A percentile compares a stretch with the other conserved stretches of the same genome.
These are phyloP conservation scores for Channa maculata DNA, from an alignment of 2,113 vertebrate species.

Conservation along the genomic window DNA sequence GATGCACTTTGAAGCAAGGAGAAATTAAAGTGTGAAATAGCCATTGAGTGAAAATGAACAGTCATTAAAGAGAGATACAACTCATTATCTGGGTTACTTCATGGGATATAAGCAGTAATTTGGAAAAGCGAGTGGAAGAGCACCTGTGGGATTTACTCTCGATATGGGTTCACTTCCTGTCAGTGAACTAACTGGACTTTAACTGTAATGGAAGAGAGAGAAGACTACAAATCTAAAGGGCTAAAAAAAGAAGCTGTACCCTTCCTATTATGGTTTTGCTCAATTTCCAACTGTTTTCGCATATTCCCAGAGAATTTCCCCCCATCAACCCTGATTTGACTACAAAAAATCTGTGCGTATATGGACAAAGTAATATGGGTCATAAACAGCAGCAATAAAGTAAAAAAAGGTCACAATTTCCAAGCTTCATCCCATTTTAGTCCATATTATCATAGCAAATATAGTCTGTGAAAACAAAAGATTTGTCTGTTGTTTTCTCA, in stretches of 20 bases:
- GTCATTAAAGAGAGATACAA: constrained; percentile 21
- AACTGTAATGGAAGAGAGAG: constrained; percentile 2
- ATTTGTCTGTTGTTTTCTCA: constrained; percentile 21
- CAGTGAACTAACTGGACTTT: constrained; percentile 17
- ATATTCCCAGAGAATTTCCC: constrained; percentile 27
- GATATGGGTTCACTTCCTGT: constrained; percentile 35
- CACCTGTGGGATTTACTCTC: constrained; percentile 8
- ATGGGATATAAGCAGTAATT: constrained; percentile 18
- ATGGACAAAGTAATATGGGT: constrained; percentile 24
- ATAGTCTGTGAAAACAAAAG: constrained; percentile 36
- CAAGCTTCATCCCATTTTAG: constrained; percentile 1
- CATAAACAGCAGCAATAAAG: constrained; percentile 28
- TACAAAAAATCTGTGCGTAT: neutral
- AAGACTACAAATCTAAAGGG: constrained; percentile 3
- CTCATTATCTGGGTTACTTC: constrained; percentile 33
- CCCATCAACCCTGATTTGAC: constrained; percentile 29
- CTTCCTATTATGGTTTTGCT: constrained; percentile 10
- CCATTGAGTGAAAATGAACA: constrained; percentile 35
- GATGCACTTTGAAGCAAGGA: constrained; percentile 20
- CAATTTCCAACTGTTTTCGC: neutral
- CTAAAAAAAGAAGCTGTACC: neutral
- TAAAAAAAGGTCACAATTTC: neutral
- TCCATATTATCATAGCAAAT: constrained; percentile 26
- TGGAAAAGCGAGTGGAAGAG: neutral
- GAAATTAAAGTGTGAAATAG: constrained; percentile 18